Evolutionary conservation across 2,888 invertebrate genomes (phyloP).

Genomic region (Erynnis tages): DNA sequence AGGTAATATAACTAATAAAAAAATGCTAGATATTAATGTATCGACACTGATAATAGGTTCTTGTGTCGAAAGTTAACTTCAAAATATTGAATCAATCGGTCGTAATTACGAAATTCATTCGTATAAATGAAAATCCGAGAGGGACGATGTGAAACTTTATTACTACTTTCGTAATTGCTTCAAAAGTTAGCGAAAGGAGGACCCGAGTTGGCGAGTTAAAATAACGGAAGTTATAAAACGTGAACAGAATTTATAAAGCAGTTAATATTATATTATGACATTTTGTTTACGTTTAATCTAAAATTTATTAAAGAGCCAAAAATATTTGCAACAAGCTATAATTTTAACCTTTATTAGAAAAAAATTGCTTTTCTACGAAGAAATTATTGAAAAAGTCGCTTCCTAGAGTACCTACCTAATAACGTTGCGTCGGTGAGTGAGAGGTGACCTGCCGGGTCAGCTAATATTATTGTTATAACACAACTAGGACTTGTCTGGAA

Average conservation of each 20-base stretch:
- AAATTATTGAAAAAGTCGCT: no score
- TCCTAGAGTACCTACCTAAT: no score
- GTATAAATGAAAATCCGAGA: conserved; percentile 57
- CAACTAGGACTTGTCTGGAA: no score
- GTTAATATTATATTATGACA: conserved; percentile 8
- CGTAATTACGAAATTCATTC: conserved; percentile 59
- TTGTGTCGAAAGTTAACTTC: conserved; percentile 21
- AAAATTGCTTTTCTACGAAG: no score
- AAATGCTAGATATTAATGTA: no score
- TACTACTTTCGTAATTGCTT: conserved; percentile 73
- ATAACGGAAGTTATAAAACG: conserved; percentile 42
- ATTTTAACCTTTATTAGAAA: no score
- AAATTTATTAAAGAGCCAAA: not conserved
- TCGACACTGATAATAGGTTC: not conserved
- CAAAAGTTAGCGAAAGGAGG: conserved; percentile 59
- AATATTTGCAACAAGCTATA: no score
- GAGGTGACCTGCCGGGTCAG: no score
- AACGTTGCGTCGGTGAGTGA: no score
- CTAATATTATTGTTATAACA: no score
- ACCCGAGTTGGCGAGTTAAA: conserved; percentile 50
- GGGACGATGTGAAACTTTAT: conserved; percentile 59
- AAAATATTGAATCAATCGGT: conserved; percentile 43
- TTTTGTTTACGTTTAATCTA: conserved; percentile 4
- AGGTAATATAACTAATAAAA: no score
- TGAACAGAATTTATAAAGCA: conserved; percentile 14